phyloP scores from a whole-genome alignment of 2,888 invertebrate genomes.

The Trissolcus brochymenae region DNA sequence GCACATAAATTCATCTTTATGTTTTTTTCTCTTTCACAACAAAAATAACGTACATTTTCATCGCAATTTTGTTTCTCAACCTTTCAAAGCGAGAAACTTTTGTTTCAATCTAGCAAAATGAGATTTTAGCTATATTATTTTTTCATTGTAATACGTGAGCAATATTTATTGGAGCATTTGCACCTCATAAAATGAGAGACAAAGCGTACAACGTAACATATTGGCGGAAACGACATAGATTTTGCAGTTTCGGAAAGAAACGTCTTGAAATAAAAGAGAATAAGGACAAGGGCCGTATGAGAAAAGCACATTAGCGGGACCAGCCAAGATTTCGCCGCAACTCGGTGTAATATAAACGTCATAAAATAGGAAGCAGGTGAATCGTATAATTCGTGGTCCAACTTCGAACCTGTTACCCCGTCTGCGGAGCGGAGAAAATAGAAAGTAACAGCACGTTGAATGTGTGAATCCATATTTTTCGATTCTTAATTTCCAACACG shows the following conservation, averaged over 20 bases:
- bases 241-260: conserved; percentile 42
- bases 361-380: conserved; percentile 77
- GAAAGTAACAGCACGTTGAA: conserved; percentile 62
- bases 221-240: conserved; percentile 46
- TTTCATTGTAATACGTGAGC: conserved; percentile 24
- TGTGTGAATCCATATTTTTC: conserved; percentile 41
- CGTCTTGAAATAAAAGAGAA: conserved; percentile 47
- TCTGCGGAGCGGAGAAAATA: conserved; percentile 57
- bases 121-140: conserved; percentile 3
- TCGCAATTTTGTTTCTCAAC: neutral
- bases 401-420: conserved; percentile 69
- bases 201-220: conserved; percentile 33
- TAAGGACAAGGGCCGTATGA: conserved; percentile 51
- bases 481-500: conserved; percentile 26
- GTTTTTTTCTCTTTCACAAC: neutral
- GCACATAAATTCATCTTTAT: neutral
- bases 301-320: conserved; percentile 57
- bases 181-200: conserved; percentile 33
- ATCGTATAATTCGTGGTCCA: conserved; percentile 74
- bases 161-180: conserved; percentile 33
- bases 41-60: neutral
- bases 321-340: conserved; percentile 68
- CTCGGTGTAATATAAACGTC: conserved; percentile 75
- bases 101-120: neutral
- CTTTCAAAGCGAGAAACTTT: neutral